Conservation (phyloP, 2,113 vertebrate genomes). For the Tympanuchus pallidicinctus region DNA sequence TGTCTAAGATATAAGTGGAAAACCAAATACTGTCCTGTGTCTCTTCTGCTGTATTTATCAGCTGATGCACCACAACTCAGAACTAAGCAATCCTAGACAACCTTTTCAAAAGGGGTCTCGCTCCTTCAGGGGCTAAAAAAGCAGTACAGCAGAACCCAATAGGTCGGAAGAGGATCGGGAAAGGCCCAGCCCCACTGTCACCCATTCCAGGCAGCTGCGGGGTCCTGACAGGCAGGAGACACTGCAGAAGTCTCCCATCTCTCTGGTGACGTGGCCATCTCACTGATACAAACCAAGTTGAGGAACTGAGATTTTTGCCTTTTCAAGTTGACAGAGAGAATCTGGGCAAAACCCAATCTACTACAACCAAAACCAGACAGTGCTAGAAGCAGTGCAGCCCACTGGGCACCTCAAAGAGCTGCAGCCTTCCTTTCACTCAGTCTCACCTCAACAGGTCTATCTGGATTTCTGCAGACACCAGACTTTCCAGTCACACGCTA, state of each 20-base stretch:
- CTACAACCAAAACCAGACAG: background rate
- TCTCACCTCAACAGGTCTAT: background rate
- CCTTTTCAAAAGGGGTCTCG: background rate
- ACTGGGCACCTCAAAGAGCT: background rate
- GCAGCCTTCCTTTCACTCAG: background rate
- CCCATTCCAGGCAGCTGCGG: background rate
- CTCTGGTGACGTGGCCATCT: background rate
- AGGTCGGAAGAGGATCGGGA: background rate
- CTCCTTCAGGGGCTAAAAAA: background rate
- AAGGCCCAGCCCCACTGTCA: background rate
- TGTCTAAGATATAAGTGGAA: background rate
- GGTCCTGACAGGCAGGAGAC: background rate
- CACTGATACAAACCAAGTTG: background rate
- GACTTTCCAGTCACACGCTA: background rate
- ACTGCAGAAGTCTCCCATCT: background rate
- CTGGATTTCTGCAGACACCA: background rate
- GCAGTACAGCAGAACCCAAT: background rate
- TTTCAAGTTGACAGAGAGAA: background rate
- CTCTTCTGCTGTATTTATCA: background rate
- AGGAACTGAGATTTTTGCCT: background rate
- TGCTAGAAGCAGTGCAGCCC: background rate
- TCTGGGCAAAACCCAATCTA: background rate
- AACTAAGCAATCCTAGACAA: background rate
- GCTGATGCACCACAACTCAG: background rate
- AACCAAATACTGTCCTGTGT: background rate